phyloP scores from a whole-genome alignment of 2,113 vertebrate species.

The Neogobius melanostomus region DNA sequence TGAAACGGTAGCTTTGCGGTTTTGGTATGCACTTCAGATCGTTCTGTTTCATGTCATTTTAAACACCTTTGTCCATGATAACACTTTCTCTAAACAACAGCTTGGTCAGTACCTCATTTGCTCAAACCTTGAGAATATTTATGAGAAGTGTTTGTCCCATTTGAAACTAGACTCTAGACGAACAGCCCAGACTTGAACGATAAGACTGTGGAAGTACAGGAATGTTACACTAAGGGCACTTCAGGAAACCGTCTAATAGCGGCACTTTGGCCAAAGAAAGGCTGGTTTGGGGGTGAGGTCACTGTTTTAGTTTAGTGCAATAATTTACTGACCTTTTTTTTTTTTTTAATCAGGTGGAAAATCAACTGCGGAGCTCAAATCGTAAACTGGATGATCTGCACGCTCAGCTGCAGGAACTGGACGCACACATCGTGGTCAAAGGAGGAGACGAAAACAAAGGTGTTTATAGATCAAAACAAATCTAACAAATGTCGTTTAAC shows the following conservation, averaged over 20 bases:
- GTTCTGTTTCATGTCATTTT: no score
- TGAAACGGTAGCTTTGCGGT: no score
- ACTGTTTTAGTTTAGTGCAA: background rate
- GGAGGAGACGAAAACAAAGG: slow-evolving; percentile 75
- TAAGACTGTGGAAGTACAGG: background rate
- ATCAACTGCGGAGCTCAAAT: slow-evolving; percentile 86
- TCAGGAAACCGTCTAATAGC: slow-evolving; percentile 31
- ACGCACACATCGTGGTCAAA: slow-evolving; percentile 86
- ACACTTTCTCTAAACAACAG: background rate
- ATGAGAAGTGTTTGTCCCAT: background rate
- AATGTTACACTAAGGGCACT: background rate
- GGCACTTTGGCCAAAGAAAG: background rate
- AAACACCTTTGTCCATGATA: no score
- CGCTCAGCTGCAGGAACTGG: slow-evolving; percentile 86
- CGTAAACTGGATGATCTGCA: slow-evolving; percentile 85
- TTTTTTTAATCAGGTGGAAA: slow-evolving; percentile 76
- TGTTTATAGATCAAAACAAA: no score
- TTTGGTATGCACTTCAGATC: no score
- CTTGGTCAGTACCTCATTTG: background rate
- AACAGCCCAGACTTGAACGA: background rate
- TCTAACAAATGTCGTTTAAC: no score
- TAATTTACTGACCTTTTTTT: background rate
- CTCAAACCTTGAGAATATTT: background rate
- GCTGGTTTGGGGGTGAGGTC: background rate
- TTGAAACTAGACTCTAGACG: background rate